A percentile compares a stretch with the other conserved stretches of the same genome.
Conservation (phyloP, 2,888 invertebrate species). For the Dicyrtomina minuta region DNA sequence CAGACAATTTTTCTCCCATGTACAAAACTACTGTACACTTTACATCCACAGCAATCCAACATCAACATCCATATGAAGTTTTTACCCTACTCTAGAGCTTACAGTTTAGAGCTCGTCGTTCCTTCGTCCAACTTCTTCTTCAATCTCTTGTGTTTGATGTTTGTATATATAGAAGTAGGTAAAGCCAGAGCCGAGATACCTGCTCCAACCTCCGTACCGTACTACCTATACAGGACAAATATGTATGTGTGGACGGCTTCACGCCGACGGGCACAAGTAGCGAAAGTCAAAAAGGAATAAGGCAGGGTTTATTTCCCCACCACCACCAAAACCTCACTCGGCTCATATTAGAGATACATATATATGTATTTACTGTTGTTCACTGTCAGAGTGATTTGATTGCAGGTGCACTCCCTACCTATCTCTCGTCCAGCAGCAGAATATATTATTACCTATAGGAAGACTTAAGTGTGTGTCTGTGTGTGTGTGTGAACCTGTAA, state of each 20-base stretch:
- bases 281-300: conserved; percentile 27
- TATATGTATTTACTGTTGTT: conserved; percentile 12
- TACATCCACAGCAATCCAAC: neutral
- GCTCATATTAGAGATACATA: no score
- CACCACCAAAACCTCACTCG: no score
- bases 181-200: neutral
- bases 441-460: no score
- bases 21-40: conserved; percentile 5
- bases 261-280: conserved; percentile 28
- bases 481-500: conserved; percentile 22
- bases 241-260: conserved; percentile 20
- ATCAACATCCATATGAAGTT: neutral
- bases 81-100: neutral
- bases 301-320: conserved; percentile 21
- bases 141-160: conserved; percentile 4
- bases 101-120: neutral
- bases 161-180: neutral
- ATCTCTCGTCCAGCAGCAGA: no score
- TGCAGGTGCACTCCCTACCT: conserved; percentile 26
- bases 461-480: no score
- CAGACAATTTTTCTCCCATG: conserved; percentile 13
- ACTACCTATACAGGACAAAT: neutral
- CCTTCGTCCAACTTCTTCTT: no score
- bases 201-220: no score
- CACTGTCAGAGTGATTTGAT: conserved; percentile 16